Evolutionary conservation across 2,797 vertebrate genomes (phyloP).

Genomic region (Rhabdomys pumilio): DNA sequence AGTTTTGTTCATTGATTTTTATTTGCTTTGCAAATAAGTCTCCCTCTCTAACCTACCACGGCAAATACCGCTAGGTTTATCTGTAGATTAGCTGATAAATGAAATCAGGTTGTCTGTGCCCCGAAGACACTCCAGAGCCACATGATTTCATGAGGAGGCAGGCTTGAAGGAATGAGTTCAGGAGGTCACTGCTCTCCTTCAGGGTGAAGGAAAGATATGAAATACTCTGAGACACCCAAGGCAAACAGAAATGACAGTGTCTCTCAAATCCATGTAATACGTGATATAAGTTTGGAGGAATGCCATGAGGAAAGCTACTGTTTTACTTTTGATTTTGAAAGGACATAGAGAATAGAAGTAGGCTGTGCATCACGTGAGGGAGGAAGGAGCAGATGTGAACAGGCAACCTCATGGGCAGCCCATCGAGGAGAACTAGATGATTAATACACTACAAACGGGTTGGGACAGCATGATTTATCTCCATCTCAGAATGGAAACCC

Average conservation of each 20-base stretch:
- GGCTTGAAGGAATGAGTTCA: not conserved
- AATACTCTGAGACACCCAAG: conserved; percentile 10
- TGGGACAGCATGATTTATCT: conserved; percentile 80
- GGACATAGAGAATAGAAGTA: conserved; percentile 55
- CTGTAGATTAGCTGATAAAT: conserved; percentile 65
- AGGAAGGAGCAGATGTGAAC: conserved; percentile 77
- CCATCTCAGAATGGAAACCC: conserved; percentile 76
- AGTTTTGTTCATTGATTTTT: conserved; percentile 33
- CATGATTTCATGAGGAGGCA: not conserved
- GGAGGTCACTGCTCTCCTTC: not conserved
- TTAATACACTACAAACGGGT: conserved; percentile 74
- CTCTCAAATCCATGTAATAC: conserved; percentile 38
- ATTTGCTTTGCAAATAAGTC: conserved; percentile 61
- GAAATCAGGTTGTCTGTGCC: conserved; percentile 54
- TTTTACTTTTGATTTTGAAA: conserved; percentile 59
- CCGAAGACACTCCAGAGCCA: conserved; percentile 34
- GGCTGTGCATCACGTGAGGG: not conserved
- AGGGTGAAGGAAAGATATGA: not conserved
- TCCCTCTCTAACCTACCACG: not conserved
- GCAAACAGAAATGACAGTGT: conserved; percentile 23
- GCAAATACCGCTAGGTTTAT: conserved; percentile 44
- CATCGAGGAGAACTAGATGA: conserved; percentile 68
- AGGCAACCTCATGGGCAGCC: conserved; percentile 49
- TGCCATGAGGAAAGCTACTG: not conserved
- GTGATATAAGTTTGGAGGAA: conserved; percentile 27